Evolutionary conservation across 2,888 invertebrate genomes (phyloP), one percentile per base, ranked within the genome.

Genomic region (Erebia aethiops): DNA sequence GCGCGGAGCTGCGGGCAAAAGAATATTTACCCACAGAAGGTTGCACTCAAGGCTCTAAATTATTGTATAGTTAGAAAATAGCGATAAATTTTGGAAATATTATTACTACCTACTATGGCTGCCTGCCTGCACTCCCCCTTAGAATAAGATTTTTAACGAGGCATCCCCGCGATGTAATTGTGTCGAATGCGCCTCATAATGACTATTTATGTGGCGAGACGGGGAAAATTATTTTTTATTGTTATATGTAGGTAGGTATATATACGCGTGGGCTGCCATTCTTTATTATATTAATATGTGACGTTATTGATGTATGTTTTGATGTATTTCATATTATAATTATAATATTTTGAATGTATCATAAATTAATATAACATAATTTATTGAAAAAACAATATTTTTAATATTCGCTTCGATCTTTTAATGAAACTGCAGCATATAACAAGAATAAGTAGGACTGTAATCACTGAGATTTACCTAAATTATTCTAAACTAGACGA

Each of bases 91-190:
- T 13, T 52, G 35, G 10, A 14, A 14, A 14, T 14, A 58, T 9
- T 11, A 10, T 11, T 4, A 9, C n/a, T 7, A 16, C 9, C 56
- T 7, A 14, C 26, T 26, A 26, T 21, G 8, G 58, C 4, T 14
- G 46, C 61, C 3, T 54, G 35, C 49, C 51, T 80, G 78, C 76
- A n/a, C 67, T 56, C 78, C 70, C 79, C 82, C 83, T 77, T 76
- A 77, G 82, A 85, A 84, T 87, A 88, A 87, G 85, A 87, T 87
- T 87, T 87, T 85, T 86, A 88, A 88, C 87, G 86, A 86, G 77
- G 85, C 85, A 82, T 82, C 85, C 84, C 86, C 83, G 82, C 86
- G 86, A 86, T 87, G 88, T 89, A 87, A 89, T 88, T 88, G 87
- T 84, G 84, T 83, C 83, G 87, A 87, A 88, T 85, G 84, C 81